Evolutionary conservation across 2,888 invertebrate species (phyloP), one percentile per base, ranked within the genome.

Genomic region (Orthosia gothica): DNA sequence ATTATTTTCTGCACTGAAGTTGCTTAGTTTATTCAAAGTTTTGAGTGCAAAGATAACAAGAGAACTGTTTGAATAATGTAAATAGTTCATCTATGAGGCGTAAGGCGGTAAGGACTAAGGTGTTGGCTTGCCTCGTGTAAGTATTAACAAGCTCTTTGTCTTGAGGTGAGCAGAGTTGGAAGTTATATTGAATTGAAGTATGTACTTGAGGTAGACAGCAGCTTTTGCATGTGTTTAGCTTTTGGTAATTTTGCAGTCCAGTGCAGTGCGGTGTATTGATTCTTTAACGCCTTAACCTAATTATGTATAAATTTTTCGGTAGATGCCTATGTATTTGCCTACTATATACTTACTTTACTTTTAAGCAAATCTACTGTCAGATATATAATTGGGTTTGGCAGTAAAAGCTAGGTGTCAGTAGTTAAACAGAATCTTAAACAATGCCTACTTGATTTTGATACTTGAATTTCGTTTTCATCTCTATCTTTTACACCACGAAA

Each of bases 31-130:
- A 92, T 92, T 88, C 89, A 88, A 95, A 95, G 94, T 95, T 95
- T 93, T 92, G 92, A 94, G 94, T 93, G 93, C 92, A 92, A 93
- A 94, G 92, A 94, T 94, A 94, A 95, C 93, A 92, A 89, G 89
- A 82, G 87, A 84, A 84, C 61, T 84, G 92, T 92, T 91, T 95
- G 95, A 95, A 95, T 95, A 91, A 93, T 92, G 91, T 89, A 91
- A 88, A 91, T 90, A 89, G 88, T 91, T 90, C 82, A 88, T 88
- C 81, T 86, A 86, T 87, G 79, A 84, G 84, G 88, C 82, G 83
- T 88, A 87, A 88, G 55, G 18, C 16, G 45, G 54, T 61, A 70
- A 70, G 58, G 54, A 58, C 45, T 54, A 49, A 74, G 67, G 68
- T 70, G 62, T 69, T 81, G 52, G 59, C 55, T 55, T 26, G 50